Conservation (phyloP, 2,888 invertebrate genomes). For the Aphodius sticticus region DNA sequence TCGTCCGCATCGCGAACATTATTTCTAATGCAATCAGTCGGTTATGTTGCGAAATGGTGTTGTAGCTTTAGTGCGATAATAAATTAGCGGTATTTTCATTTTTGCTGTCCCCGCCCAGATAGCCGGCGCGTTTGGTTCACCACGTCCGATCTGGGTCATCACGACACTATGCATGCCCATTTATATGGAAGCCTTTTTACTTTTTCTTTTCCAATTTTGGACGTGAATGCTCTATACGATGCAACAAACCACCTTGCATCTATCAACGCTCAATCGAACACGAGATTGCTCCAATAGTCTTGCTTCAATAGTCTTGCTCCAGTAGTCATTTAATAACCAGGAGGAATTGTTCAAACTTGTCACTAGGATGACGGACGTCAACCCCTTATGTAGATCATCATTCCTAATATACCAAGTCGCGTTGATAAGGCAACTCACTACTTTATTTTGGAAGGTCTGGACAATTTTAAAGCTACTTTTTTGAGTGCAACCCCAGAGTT, state of each 20-base stretch:
- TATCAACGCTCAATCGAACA: too few relatives aligned
- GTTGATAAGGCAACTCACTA: too few relatives aligned
- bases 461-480: too few relatives aligned
- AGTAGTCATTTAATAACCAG: too few relatives aligned
- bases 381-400: too few relatives aligned
- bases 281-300: too few relatives aligned
- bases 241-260: neutral
- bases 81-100: conserved; percentile 49
- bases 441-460: too few relatives aligned
- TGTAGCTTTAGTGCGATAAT: conserved; percentile 44
- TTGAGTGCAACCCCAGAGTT: too few relatives aligned
- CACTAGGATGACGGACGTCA: too few relatives aligned
- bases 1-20: conserved; percentile 43
- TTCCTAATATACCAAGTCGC: too few relatives aligned
- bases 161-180: conserved; percentile 43
- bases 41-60: conserved; percentile 44
- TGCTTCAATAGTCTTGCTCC: too few relatives aligned
- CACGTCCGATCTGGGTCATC: conserved; percentile 49
- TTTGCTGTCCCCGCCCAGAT: conserved; percentile 48
- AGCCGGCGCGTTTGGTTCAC: conserved; percentile 47
- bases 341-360: too few relatives aligned
- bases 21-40: conserved; percentile 46
- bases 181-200: neutral
- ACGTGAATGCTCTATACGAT: conserved; percentile 5
- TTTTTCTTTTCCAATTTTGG: conserved; percentile 16